These are phyloP conservation scores for Tretioscincus oriximinensis DNA, from an alignment of 2,113 vertebrate genomes.

Conservation along the genomic window DNA sequence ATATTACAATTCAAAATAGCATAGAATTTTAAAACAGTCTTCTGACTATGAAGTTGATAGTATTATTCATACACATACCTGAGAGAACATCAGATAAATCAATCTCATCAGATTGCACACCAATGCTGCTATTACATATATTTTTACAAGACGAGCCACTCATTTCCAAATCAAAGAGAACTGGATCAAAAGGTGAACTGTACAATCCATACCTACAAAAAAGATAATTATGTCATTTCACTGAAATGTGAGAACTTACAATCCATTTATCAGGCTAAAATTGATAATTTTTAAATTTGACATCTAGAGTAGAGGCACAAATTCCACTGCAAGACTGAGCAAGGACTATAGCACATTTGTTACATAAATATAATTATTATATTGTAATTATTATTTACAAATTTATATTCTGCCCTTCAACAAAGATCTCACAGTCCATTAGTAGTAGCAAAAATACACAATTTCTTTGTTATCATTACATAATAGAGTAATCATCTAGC, in stretches of 20 bases:
- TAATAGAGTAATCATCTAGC: too few species aligned
- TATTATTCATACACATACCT: slow-evolving; percentile 72
- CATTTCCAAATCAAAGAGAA: slow-evolving; percentile 98
- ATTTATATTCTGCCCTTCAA: too few species aligned
- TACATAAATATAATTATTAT: too few species aligned
- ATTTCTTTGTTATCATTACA: too few species aligned
- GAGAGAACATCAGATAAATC: slow-evolving; percentile 98
- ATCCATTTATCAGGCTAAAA: not conserved
- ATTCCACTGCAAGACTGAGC: too few species aligned
- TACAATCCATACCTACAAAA: slow-evolving; percentile 92
- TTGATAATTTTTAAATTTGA: not conserved
- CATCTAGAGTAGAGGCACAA: too few species aligned
- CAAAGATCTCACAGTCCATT: too few species aligned
- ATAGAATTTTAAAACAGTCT: not conserved
- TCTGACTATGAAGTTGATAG: not conserved
- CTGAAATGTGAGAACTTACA: not conserved
- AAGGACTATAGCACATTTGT: too few species aligned
- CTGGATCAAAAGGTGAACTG: slow-evolving; percentile 97
- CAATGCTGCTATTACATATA: slow-evolving; percentile 90
- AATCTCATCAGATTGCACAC: slow-evolving; percentile 96
- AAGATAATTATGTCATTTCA: slow-evolving; percentile 32
- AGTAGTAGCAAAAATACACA: too few species aligned
- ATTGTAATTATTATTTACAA: too few species aligned
- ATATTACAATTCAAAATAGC: not conserved
- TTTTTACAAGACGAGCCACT: slow-evolving; percentile 98